phyloP scores from a whole-genome alignment of 2,888 invertebrate genomes.

The Aphrophora alni region DNA sequence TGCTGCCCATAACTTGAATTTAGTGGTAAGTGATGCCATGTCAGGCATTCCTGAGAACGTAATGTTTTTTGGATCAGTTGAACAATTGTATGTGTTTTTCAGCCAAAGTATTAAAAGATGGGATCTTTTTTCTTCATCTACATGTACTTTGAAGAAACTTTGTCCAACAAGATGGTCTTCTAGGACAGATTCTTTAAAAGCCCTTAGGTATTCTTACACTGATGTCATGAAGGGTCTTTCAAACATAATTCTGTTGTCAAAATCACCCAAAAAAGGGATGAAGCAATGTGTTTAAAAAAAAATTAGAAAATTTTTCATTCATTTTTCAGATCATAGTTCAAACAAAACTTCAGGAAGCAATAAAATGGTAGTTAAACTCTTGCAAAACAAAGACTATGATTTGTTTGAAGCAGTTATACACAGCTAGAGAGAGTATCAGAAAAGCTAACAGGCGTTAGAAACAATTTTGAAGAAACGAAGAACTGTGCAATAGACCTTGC shows the following conservation, averaged over 20 bases:
- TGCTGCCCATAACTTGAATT: background rate
- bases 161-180: no score
- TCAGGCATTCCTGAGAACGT: background rate
- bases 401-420: background rate
- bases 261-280: no score
- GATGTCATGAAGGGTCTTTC: no score
- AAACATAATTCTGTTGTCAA: no score
- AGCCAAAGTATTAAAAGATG: background rate
- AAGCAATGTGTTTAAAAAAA: no score
- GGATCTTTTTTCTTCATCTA: background rate
- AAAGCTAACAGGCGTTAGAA: background rate
- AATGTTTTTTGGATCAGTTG: background rate
- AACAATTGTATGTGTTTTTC: background rate
- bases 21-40: background rate
- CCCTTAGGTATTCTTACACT: no score
- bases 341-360: background rate
- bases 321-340: background rate
- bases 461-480: background rate
- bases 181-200: no score
- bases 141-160: no score
- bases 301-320: background rate
- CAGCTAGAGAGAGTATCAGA: background rate
- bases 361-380: background rate
- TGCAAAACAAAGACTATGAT: slow-evolving; percentile 9
- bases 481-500: no score